These are phyloP conservation scores for Lepus americanus DNA, from an alignment of 2,113 vertebrate species.

Conservation along the genomic window DNA sequence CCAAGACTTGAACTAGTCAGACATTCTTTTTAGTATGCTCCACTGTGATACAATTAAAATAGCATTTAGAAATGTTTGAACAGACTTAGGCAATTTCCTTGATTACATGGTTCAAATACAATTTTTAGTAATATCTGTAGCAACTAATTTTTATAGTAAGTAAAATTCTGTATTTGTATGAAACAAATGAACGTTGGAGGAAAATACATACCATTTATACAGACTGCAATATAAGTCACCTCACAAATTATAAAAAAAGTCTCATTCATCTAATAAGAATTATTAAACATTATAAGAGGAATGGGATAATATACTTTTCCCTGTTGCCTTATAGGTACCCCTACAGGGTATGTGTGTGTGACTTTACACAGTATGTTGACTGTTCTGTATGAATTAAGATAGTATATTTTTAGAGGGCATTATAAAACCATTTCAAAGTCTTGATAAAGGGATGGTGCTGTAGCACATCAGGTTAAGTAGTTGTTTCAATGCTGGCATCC, in stretches of 20 bases:
- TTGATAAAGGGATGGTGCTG: too few relatives aligned
- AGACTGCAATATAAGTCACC: not conserved
- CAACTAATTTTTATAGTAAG: constrained; percentile 39
- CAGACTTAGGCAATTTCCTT: constrained; percentile 47
- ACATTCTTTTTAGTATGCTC: not conserved
- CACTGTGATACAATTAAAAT: constrained; percentile 51
- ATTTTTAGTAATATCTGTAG: constrained; percentile 45
- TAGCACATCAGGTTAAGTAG: too few relatives aligned
- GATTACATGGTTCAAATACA: constrained; percentile 43
- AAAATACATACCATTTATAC: not conserved
- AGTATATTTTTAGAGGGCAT: constrained; percentile 21
- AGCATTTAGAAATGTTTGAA: constrained; percentile 27
- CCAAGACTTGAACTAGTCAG: constrained; percentile 5
- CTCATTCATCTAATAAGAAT: constrained; percentile 20
- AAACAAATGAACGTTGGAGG: constrained; percentile 16
- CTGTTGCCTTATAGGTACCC: too few relatives aligned
- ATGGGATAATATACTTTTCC: not conserved
- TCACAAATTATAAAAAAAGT: constrained; percentile 31
- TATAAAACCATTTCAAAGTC: not conserved
- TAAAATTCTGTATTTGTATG: not conserved
- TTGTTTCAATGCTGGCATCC: too few relatives aligned
- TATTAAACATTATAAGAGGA: constrained; percentile 48
- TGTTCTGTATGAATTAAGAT: constrained; percentile 45
- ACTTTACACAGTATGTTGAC: constrained; percentile 24
- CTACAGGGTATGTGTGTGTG: not conserved